phyloP scores from a whole-genome alignment of 2,888 invertebrate genomes.

The Catotricha subobsoleta region DNA sequence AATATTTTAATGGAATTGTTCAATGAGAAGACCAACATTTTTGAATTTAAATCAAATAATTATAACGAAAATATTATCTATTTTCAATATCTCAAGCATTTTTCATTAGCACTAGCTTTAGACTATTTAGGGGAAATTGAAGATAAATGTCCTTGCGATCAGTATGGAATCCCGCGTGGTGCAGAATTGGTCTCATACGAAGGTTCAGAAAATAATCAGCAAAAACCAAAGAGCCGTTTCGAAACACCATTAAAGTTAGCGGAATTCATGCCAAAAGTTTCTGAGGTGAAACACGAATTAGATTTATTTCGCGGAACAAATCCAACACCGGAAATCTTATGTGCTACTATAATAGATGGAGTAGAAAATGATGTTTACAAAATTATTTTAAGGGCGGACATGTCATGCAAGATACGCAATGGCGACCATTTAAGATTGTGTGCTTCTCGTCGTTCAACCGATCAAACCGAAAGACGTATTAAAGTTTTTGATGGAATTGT shows the following conservation, averaged over 20 bases:
- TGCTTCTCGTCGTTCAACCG: neutral
- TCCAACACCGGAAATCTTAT: neutral
- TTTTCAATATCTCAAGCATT: neutral
- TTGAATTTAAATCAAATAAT: neutral
- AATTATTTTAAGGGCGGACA: neutral
- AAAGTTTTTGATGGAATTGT: neutral
- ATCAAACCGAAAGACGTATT: neutral
- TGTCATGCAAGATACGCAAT: neutral
- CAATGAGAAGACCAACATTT: neutral
- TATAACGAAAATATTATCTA: neutral
- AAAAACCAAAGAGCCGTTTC: neutral
- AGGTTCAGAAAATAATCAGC: neutral
- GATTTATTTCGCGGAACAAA: neutral
- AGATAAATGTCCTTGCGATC: neutral
- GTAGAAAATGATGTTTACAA: neutral
- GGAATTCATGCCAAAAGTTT: neutral
- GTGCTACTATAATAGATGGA: neutral
- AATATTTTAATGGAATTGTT: neutral
- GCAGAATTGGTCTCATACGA: too few species aligned
- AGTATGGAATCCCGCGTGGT: neutral
- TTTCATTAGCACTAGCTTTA: neutral
- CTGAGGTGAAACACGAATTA: too few species aligned
- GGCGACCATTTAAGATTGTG: neutral
- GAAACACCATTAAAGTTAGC: neutral
- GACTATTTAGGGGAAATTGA: neutral